Percentiles rank a stretch among this genome's conserved stretches.
These are phyloP conservation scores for Sycon ciliatum DNA, from an alignment of 37 sponge, comb jelly and placozoan species.

Conservation along the genomic window DNA sequence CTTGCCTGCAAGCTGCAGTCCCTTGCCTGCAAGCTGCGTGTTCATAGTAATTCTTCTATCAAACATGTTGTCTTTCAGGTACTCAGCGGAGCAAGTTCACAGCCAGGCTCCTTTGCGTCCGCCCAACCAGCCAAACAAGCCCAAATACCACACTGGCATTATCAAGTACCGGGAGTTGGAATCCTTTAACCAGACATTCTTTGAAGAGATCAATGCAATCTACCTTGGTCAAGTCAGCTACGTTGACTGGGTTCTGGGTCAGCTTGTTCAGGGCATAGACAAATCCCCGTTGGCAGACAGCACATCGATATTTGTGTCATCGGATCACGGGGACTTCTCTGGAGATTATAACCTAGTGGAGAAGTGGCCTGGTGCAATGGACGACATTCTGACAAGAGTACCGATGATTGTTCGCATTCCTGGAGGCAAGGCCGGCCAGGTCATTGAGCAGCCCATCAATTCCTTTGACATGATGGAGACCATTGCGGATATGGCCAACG, in stretches of 20 bases:
- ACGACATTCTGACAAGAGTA: constrained; percentile 16
- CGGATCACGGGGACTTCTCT: constrained; percentile 10
- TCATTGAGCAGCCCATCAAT: constrained; percentile 8
- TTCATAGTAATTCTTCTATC: background rate
- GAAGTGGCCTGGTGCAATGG: constrained; percentile 11
- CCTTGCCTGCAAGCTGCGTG: no score
- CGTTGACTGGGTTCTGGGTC: constrained; percentile 12
- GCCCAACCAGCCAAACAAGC: background rate
- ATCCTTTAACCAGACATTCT: constrained; percentile 2
- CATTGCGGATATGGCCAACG: constrained; percentile 9
- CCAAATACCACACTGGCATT: constrained; percentile 2
- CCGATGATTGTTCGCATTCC: constrained; percentile 15
- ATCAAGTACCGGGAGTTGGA: constrained; percentile 1
- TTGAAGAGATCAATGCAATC: constrained; percentile 10
- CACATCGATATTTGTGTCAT: constrained; percentile 11
- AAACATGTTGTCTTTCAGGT: background rate
- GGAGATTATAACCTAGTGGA: constrained; percentile 5
- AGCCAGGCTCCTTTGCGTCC: background rate
- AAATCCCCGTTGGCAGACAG: background rate
- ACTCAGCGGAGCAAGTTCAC: constrained; percentile 6
- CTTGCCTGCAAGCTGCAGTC: no score
- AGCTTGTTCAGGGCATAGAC: background rate
- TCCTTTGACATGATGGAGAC: constrained; percentile 17
- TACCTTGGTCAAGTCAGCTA: constrained; percentile 2
- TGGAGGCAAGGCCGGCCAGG: background rate